Percentiles rank a stretch among this genome's conserved stretches.
Conservation (phyloP, 2,888 invertebrate genomes). For the Andrena dorsata region DNA sequence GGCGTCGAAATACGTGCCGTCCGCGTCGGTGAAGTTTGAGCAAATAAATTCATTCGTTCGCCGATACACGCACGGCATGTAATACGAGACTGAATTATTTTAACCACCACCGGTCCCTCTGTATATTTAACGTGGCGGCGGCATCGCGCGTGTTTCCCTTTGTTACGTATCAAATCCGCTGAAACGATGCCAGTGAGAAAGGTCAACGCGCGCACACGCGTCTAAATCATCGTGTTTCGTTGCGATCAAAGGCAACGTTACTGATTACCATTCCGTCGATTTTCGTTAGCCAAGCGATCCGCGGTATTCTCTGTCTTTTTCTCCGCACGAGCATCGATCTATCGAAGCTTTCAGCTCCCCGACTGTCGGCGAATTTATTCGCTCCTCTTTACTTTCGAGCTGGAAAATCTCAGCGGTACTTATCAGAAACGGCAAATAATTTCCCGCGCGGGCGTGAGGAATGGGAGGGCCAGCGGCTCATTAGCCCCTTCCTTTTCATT, state of each 20-base stretch:
- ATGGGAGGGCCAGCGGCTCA: slow-evolving; percentile 55
- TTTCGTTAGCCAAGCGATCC: background rate
- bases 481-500: slow-evolving; percentile 70
- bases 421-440: slow-evolving; percentile 71
- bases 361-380: background rate
- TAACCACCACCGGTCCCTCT: slow-evolving; percentile 12
- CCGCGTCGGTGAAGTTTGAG: slow-evolving; percentile 52
- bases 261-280: background rate
- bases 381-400: background rate
- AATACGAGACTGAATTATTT: slow-evolving; percentile 45
- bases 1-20: slow-evolving; percentile 65
- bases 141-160: slow-evolving; percentile 26
- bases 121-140: slow-evolving; percentile 31
- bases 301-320: background rate
- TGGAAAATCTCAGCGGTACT: slow-evolving; percentile 25
- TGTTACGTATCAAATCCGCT: slow-evolving; percentile 33
- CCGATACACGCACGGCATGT: slow-evolving; percentile 38
- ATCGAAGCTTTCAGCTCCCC: background rate
- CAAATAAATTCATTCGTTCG: slow-evolving; percentile 66
- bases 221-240: slow-evolving; percentile 9
- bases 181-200: slow-evolving; percentile 21
- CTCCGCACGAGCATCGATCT: background rate
- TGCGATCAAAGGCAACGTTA: slow-evolving; percentile 1
- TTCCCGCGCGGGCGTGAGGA: slow-evolving; percentile 62
- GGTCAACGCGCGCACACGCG: background rate